Conservation (phyloP, 2,113 vertebrate genomes). For the Phyllopteryx taeniolatus region DNA sequence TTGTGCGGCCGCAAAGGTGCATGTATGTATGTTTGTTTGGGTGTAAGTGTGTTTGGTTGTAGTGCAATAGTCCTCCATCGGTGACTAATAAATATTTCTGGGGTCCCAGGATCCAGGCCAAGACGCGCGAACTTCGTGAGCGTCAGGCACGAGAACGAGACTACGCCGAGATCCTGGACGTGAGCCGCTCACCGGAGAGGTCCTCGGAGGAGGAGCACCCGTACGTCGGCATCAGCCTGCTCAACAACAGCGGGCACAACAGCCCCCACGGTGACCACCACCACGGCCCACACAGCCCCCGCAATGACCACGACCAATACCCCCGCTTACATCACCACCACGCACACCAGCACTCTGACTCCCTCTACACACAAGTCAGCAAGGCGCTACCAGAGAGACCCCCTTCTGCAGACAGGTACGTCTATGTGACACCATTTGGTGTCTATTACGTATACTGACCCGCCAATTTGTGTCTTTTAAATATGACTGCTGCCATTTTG, state of each 20-base stretch:
- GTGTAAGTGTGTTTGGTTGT: not conserved
- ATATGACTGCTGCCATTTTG: not conserved
- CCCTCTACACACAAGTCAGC: conserved; percentile 81
- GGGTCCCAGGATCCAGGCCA: conserved; percentile 85
- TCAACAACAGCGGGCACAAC: conserved; percentile 68
- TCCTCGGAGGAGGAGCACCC: conserved; percentile 73
- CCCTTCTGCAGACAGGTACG: conserved; percentile 89
- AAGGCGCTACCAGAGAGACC: conserved; percentile 78
- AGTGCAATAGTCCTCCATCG: not conserved
- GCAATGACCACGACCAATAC: conserved; percentile 13
- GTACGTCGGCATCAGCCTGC: conserved; percentile 74
- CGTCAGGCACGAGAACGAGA: conserved; percentile 87
- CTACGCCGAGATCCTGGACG: conserved; percentile 87
- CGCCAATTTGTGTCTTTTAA: not conserved
- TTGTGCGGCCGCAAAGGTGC: not conserved
- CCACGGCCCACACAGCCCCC: conserved; percentile 50
- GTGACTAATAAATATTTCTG: not conserved
- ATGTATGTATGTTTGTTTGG: not conserved
- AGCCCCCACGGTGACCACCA: conserved; percentile 49
- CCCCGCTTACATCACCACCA: conserved; percentile 76
- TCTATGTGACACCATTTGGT: not conserved
- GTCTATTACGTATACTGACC: not conserved
- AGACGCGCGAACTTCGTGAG: conserved; percentile 88
- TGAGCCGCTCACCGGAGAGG: conserved; percentile 67
- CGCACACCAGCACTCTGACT: conserved; percentile 67